Base-by-base conservation (phyloP, 1,140 invertebrate species). In the Achroia grisella region DNA sequence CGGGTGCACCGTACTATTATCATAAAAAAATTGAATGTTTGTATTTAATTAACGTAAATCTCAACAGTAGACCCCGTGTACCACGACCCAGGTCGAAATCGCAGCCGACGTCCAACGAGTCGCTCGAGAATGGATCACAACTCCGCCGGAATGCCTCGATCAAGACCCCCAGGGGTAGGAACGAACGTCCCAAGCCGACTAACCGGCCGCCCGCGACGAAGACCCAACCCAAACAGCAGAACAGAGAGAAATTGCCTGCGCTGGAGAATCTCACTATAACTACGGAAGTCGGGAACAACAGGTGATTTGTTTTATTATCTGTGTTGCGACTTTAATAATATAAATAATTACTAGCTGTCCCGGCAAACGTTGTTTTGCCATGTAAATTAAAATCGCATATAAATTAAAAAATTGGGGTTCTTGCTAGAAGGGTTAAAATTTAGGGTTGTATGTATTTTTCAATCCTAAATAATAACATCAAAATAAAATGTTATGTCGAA, bases 181-280 rank as follows among this genome's bases (percentile, higher is more conserved):
- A 1, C 17, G 15, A 39, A 39, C 15, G 36, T 39, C 45, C 56
- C n/a, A 48, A 51, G 9, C 42, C 9, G 15, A 10, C 15, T 11
- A 35, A 4, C 23, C 10, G 17, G 2, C 17, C 17, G 6, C 2
- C 6, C 43, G 45, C 29, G 8, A 55, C 44, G 23, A 34, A 52
- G 8, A 33, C 33, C 3, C 39, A 48, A 0, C 48, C 44, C 30
- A 62, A 60, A 29, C 31, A 44, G 8, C 33, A 42, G 5, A 36
- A 36, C 1, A 59, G 65, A 23, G 65, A 76, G 8, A 72, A 68
- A 6, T 28, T 83, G 58, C 71, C 73, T 0, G 11, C 57, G 0
- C 12, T 83, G 4, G 74, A 83, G 57, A 83, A 77, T 44, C 55
- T 83, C 14, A 80, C 76, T 6, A 79, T 80, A 2, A 83, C 75